Base-by-base conservation (phyloP, 2,797 vertebrate species). In the Phylloscopus collybita region DNA sequence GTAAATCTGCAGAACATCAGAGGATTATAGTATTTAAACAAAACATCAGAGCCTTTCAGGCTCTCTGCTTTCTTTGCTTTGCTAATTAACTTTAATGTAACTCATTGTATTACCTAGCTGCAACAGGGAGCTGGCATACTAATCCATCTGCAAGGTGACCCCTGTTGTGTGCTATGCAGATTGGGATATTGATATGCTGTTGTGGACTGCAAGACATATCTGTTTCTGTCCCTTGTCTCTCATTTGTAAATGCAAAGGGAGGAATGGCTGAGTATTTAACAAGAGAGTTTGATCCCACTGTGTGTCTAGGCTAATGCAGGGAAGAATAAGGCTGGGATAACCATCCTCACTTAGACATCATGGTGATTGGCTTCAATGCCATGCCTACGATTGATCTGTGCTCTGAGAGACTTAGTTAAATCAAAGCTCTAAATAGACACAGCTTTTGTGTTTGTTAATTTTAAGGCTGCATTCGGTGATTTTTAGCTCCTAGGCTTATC, bases 61-160 rank as follows among this genome's bases (percentile, higher is more conserved):
- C 49, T 88, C 40, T 87, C 64, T 70, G 78, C 88, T 95, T 94
- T 95, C 94, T 97, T 95, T 95, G 93, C 74, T 94, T 92, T 94
- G 80, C 90, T 97, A 96, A 95, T 97, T 94, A 96, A 95, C 92
- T 94, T 97, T 79, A 70, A 60, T 64, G 80, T 73, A 93, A 86
- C 88, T 93, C 80, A 42, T 42, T 94, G 86, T 93, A 62, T 92
- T 93, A 94, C 88, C 92, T 73, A 66, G 78, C 86, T 88, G 76
- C 86, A 92, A 93, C 66, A 67, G 88, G 86, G 83, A 95, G 74
- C 80, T 38, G 51, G 88, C 90, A 85, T 83, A 32, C 36, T 96
- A 95, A 97, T 95, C 95, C 90, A 80, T 93, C 94, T 95, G 94
- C 94, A 96, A 96, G 96, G 95, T 96, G 96, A 97, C 93, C 86